A percentile compares a stretch with the other conserved stretches of the same genome.
Conservation (phyloP, 2,113 vertebrate genomes). For the Machaerirhynchus nigripectus region DNA sequence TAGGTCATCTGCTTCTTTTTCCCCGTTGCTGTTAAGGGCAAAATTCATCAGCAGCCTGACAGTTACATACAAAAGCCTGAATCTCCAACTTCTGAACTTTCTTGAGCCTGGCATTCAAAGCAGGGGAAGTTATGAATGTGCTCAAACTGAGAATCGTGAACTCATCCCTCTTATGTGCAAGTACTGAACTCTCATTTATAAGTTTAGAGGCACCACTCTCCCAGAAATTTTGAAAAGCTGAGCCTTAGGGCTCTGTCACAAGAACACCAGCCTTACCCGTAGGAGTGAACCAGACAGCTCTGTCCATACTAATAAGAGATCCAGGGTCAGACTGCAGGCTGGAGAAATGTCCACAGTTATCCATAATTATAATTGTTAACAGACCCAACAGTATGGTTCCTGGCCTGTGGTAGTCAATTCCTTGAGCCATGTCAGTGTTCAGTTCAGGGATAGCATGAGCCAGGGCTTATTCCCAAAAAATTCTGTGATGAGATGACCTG, state of each 20-base stretch:
- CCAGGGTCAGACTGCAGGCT: background rate
- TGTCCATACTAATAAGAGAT: accelerated
- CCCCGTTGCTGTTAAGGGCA: background rate
- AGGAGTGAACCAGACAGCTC: background rate
- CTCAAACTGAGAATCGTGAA: background rate
- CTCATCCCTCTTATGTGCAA: background rate
- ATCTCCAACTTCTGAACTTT: background rate
- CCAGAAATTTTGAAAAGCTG: background rate
- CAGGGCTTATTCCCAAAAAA: background rate
- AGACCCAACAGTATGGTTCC: background rate
- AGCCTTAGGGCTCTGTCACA: background rate
- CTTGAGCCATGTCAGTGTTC: background rate
- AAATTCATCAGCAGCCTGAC: background rate
- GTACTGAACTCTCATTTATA: background rate
- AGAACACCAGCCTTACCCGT: background rate
- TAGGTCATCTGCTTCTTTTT: background rate
- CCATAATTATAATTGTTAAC: background rate
- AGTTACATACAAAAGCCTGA: background rate
- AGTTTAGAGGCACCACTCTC: background rate
- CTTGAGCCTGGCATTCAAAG: background rate
- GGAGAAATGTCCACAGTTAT: background rate
- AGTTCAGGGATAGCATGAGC: background rate
- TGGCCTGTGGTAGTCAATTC: background rate
- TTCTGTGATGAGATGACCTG: background rate
- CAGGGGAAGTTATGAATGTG: background rate